Evolutionary conservation across 2,888 invertebrate genomes (phyloP).

Genomic region (Masnerella sp.): DNA sequence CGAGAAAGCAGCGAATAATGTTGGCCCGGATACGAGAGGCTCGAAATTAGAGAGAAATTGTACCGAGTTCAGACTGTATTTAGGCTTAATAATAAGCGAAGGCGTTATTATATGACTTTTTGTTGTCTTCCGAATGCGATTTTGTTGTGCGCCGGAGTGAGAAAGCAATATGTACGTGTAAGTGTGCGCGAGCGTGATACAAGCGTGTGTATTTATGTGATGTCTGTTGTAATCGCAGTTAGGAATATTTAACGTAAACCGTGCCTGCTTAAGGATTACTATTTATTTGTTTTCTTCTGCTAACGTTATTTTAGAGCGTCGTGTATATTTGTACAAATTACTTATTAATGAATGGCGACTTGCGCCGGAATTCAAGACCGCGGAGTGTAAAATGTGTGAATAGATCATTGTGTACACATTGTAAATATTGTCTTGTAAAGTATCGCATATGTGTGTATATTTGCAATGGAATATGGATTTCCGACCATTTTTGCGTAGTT

Average conservation of each 20-base stretch:
- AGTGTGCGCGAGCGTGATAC: conserved; percentile 11
- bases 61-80: conserved; percentile 63
- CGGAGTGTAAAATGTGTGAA: conserved; percentile 73
- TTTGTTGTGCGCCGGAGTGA: conserved; percentile 45
- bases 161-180: conserved; percentile 23
- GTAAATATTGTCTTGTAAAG: conserved; percentile 76
- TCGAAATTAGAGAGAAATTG: conserved; percentile 56
- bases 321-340: conserved; percentile 68
- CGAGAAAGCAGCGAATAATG: conserved; percentile 37
- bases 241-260: conserved; percentile 69
- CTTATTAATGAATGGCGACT: conserved; percentile 62
- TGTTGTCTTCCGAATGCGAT: conserved; percentile 39
- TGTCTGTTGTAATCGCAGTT: conserved; percentile 54
- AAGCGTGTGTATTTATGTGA: conserved; percentile 61
- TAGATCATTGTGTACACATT: conserved; percentile 73
- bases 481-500: conserved; percentile 64
- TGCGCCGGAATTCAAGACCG: conserved; percentile 41
- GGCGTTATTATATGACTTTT: conserved; percentile 39
- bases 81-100: conserved; percentile 62
- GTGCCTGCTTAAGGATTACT: conserved; percentile 76
- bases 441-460: conserved; percentile 72
- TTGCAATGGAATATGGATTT: conserved; percentile 66
- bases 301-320: conserved; percentile 60
- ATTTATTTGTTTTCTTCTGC: conserved; percentile 72
- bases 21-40: conserved; percentile 46